phyloP scores from a whole-genome alignment of 2,888 invertebrate species.

The Belgica antarctica region DNA sequence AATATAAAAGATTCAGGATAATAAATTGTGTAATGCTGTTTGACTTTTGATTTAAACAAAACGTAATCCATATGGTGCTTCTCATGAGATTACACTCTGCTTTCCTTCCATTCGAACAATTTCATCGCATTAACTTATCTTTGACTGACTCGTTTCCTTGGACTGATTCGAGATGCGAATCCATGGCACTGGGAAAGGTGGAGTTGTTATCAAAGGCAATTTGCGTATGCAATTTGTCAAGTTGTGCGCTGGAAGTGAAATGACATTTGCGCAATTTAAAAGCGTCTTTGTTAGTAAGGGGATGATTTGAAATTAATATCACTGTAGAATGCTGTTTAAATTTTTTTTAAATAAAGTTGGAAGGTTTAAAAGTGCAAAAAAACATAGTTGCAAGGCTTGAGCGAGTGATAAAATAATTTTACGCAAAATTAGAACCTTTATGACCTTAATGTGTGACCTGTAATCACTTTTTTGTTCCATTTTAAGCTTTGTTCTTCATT shows the following conservation, averaged over 20 bases:
- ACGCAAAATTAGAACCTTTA: no score
- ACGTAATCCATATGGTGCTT: conserved; percentile 42
- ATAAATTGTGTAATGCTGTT: conserved; percentile 40
- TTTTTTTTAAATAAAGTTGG: no score
- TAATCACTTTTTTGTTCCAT: no score
- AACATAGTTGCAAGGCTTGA: no score
- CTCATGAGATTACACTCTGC: conserved; percentile 36
- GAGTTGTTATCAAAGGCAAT: conserved; percentile 4
- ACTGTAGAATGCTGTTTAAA: no score
- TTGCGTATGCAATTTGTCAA: conserved; percentile 4
- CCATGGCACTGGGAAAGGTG: not conserved
- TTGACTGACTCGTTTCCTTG: not conserved
- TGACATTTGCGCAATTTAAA: no score
- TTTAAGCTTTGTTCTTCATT: no score
- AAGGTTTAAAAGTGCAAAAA: no score
- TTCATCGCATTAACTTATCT: not conserved
- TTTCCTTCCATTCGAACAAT: not conserved
- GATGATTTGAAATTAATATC: no score
- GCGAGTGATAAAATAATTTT: no score
- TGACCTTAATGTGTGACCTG: no score
- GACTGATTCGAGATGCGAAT: not conserved
- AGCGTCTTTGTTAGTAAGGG: no score
- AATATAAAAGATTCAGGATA: conserved; percentile 29
- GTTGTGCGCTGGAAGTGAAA: not conserved
- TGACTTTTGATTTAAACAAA: conserved; percentile 40